phyloP scores from a whole-genome alignment of 2,797 vertebrate species.

The Phylloscopus collybita region DNA sequence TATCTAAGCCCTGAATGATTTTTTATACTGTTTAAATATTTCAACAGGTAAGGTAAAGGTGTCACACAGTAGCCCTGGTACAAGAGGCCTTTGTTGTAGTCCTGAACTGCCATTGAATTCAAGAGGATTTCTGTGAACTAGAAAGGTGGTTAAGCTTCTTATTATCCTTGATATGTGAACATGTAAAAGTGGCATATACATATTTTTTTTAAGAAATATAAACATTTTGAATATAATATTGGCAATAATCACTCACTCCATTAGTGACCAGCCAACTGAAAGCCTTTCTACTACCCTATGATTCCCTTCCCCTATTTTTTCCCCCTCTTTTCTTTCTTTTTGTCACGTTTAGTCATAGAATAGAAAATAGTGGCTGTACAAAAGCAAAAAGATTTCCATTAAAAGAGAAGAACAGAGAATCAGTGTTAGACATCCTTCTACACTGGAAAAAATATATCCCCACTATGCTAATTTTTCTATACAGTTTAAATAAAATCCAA shows the following conservation, averaged over 20 bases:
- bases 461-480: background rate
- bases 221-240: background rate
- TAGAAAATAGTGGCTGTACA: background rate
- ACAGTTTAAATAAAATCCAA: background rate
- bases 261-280: background rate
- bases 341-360: background rate
- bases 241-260: background rate
- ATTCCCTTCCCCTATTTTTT: rapidly evolving
- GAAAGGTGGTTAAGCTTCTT: background rate
- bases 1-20: background rate
- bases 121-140: background rate
- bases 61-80: background rate
- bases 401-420: background rate
- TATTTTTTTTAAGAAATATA: background rate
- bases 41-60: background rate
- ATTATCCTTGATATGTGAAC: background rate
- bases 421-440: background rate
- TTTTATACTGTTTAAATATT: background rate
- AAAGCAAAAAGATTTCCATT: background rate
- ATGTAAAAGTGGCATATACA: background rate
- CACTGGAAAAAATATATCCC: rapidly evolving
- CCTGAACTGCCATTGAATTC: background rate
- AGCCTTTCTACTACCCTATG: background rate
- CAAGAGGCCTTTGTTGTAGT: rapidly evolving
- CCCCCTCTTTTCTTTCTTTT: rapidly evolving